These are phyloP conservation scores for Xestia ashworthii DNA, from an alignment of 2,888 invertebrate species.

Conservation along the genomic window DNA sequence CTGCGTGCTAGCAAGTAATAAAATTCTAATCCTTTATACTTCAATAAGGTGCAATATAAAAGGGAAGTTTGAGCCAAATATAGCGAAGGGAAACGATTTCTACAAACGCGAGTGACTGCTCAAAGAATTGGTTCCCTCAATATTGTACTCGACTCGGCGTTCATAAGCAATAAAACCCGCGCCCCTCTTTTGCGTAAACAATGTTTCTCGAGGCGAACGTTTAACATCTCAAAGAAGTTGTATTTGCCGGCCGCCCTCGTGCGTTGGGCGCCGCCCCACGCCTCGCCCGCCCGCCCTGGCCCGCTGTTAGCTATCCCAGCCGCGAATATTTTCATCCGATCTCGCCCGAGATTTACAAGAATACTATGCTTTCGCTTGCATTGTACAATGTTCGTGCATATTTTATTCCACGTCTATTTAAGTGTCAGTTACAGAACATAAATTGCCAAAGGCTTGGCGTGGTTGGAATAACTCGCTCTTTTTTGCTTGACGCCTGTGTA, in stretches of 20 bases:
- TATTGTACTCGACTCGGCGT: slow-evolving; percentile 74
- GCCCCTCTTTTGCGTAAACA: slow-evolving; percentile 75
- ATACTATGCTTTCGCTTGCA: slow-evolving; percentile 58
- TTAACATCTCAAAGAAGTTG: slow-evolving; percentile 81
- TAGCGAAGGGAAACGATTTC: slow-evolving; percentile 63
- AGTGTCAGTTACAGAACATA: slow-evolving; percentile 32
- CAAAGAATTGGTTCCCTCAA: slow-evolving; percentile 75
- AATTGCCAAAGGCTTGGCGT: slow-evolving; percentile 29
- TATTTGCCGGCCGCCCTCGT: slow-evolving; percentile 60
- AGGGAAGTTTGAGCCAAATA: slow-evolving; percentile 49
- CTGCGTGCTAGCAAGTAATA: slow-evolving; percentile 54
- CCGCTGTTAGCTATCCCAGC: slow-evolving; percentile 34
- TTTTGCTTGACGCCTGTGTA: not conserved
- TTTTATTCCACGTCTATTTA: slow-evolving; percentile 34
- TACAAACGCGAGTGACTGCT: slow-evolving; percentile 65
- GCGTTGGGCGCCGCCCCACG: slow-evolving; percentile 57
- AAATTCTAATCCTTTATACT: slow-evolving; percentile 49
- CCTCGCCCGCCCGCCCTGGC: slow-evolving; percentile 31
- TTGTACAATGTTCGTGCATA: slow-evolving; percentile 53
- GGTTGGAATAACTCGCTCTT: slow-evolving; percentile 6
- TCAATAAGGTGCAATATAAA: slow-evolving; percentile 52
- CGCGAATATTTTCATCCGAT: slow-evolving; percentile 59
- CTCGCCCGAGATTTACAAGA: slow-evolving; percentile 53
- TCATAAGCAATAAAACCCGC: slow-evolving; percentile 80
- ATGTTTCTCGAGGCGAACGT: slow-evolving; percentile 76